A percentile compares a stretch with the other conserved stretches of the same genome.
These are phyloP conservation scores for Jordanella pulchra DNA, from an alignment of 2,797 vertebrate species.

Conservation along the genomic window DNA sequence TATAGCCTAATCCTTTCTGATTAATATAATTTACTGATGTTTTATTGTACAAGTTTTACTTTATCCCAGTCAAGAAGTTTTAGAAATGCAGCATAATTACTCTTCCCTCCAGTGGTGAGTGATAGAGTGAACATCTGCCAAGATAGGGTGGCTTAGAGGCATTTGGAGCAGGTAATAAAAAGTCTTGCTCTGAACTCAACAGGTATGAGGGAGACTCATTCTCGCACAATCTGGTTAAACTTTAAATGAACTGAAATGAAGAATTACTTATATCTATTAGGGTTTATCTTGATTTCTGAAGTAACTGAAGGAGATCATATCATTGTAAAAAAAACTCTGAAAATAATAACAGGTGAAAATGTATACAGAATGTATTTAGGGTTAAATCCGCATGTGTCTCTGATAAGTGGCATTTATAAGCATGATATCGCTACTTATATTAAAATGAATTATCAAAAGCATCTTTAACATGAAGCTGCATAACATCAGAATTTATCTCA, in stretches of 20 bases:
- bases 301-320: neutral
- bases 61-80: constrained; percentile 5
- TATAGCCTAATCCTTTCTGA: neutral
- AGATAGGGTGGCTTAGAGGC: neutral
- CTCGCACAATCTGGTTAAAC: neutral
- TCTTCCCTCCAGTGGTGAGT: neutral
- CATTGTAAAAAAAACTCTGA: neutral
- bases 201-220: constrained; percentile 4
- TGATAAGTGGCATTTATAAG: neutral
- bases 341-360: neutral
- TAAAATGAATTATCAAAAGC: neutral
- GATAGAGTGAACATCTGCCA: constrained; percentile 19
- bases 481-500: neutral
- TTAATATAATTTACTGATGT: neutral
- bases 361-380: neutral
- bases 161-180: neutral
- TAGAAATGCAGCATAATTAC: constrained; percentile 6
- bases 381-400: neutral
- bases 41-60: neutral
- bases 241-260: neutral
- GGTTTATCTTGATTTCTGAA: neutral
- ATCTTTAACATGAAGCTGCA: neutral
- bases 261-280: neutral
- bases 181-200: neutral
- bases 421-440: neutral